Percentiles rank a stretch among this genome's conserved stretches.
Evolutionary conservation across 2,888 invertebrate species (phyloP).

Genomic region (Eupithecia exiguata): DNA sequence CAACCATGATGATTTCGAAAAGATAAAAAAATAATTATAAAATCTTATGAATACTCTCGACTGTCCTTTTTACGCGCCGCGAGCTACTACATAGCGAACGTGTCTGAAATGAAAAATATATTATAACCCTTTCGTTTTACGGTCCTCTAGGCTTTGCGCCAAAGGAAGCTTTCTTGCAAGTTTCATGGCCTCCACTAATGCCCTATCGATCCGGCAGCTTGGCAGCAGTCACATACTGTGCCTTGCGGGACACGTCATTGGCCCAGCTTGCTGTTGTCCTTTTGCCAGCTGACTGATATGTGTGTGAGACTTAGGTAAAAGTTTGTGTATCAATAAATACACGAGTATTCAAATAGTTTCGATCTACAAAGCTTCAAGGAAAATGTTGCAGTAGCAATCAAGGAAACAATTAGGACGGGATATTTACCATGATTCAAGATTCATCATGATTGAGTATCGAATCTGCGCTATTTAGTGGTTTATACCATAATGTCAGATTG

Average conservation of each 20-base stretch:
- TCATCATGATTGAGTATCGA: too few relatives aligned
- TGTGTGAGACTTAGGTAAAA: not conserved
- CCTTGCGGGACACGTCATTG: conserved; percentile 67
- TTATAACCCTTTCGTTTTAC: conserved; percentile 13
- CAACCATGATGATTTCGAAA: not conserved
- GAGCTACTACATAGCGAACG: not conserved
- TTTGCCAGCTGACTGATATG: not conserved
- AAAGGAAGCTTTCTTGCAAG: conserved; percentile 12
- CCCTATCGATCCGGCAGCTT: conserved; percentile 74
- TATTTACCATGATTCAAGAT: too few relatives aligned
- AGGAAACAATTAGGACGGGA: too few relatives aligned
- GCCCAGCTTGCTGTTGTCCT: conserved; percentile 27
- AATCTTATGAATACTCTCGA: not conserved
- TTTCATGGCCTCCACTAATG: conserved; percentile 61
- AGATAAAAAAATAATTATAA: not conserved
- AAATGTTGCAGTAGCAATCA: not conserved
- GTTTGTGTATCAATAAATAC: not conserved
- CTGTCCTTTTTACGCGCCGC: not conserved
- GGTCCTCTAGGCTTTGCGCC: conserved; percentile 4
- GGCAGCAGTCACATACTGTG: conserved; percentile 73
- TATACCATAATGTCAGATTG: too few relatives aligned
- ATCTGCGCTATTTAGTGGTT: too few relatives aligned
- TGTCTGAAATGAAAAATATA: conserved; percentile 17
- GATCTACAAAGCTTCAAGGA: not conserved
- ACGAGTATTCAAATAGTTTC: not conserved